Base-by-base conservation (phyloP, 2,113 vertebrate genomes). In the Macroglossus sobrinus region DNA sequence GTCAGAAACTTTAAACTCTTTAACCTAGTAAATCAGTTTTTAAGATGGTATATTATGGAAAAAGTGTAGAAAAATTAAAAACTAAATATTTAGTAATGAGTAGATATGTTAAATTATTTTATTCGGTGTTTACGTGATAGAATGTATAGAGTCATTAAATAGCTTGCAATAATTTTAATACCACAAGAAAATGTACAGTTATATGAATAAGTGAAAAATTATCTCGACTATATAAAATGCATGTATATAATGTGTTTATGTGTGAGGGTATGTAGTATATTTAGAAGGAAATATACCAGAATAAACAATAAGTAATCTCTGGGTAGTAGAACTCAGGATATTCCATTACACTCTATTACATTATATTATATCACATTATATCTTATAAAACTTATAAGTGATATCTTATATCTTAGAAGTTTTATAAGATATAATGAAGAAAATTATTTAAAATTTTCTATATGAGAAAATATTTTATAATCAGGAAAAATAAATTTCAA, bases 401-500 rank as follows among this genome's bases (percentile, higher is more conserved):
- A n/a, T n/a, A n/a, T n/a, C n/a, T n/a, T n/a, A n/a, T n/a, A n/a
- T n/a, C n/a, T n/a, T n/a, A n/a, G n/a, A n/a, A n/a, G n/a, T n/a
- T n/a, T n/a, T n/a, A n/a, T n/a, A n/a, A n/a, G n/a, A n/a, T n/a
- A n/a, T n/a, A n/a, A n/a, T n/a, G n/a, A n/a, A n/a, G n/a, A n/a
- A n/a, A n/a, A 79, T 69, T 85, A 55, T 61, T 89, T 30, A 24
- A 86, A 40, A 79, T 33, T 82, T 86, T 84, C 18, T 43, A 7
- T 9, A 64, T 59, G 28, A 93, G 26, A 78, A 69, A 50, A 72
- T 86, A 61, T 87, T 80, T 85, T 88, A 89, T 72, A 86, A 84
- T 93, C 18, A 84, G 33, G 18, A 93, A 91, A 95, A 92, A 40
- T 88, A 87, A 61, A 84, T 82, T 89, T 89, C 2, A 92, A 82